Evolutionary conservation across 35 echinoderm and acorn worm genomes (phyloP).

Genomic region (Ophiothrix spiculata): DNA sequence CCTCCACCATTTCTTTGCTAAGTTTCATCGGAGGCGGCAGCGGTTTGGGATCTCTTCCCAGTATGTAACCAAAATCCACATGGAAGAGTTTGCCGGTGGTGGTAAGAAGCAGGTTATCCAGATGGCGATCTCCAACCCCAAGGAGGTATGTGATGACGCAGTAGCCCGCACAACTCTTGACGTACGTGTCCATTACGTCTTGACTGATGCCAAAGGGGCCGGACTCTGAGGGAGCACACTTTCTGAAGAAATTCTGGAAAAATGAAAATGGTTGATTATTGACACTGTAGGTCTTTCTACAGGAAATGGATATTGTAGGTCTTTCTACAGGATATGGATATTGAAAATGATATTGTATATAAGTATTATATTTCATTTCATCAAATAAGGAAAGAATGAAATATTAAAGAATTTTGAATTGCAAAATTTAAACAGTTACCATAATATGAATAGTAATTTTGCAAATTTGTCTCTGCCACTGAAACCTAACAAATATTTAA

Average conservation of each 20-base stretch:
- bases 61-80: slow-evolving; percentile 96
- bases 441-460: too few species aligned
- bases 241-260: slow-evolving; percentile 85
- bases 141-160: slow-evolving; percentile 84
- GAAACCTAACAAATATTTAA: too few species aligned
- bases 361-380: too few species aligned
- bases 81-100: slow-evolving; percentile 87
- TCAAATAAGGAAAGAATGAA: too few species aligned
- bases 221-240: slow-evolving; percentile 62
- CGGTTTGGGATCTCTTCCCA: slow-evolving; percentile 94
- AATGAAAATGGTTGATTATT: background rate
- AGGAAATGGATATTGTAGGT: too few species aligned
- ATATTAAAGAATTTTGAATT: too few species aligned
- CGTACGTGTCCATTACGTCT: slow-evolving; percentile 97
- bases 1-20: slow-evolving; percentile 95
- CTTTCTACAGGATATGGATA: too few species aligned
- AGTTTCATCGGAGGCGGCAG: slow-evolving; percentile 96
- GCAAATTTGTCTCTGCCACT: too few species aligned
- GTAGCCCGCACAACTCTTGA: slow-evolving; percentile 94
- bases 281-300: too few species aligned
- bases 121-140: slow-evolving; percentile 87
- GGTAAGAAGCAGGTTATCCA: slow-evolving; percentile 92
- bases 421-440: too few species aligned
- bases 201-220: slow-evolving; percentile 72
- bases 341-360: too few species aligned